phyloP scores from a whole-genome alignment of 1,140 invertebrate species.

The Rhynchophorus ferrugineus region DNA sequence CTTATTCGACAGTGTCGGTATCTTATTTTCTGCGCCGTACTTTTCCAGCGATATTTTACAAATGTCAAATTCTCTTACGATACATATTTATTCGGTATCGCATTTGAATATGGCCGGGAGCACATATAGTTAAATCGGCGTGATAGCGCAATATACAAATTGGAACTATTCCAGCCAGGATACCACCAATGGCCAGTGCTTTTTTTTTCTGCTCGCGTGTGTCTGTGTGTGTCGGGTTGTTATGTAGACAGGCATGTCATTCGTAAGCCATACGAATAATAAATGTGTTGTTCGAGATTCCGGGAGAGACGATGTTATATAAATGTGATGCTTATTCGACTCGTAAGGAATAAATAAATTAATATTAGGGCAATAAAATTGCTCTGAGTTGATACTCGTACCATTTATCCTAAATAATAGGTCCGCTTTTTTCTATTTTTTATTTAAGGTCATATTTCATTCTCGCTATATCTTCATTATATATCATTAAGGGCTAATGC shows the following conservation, averaged over 20 bases:
- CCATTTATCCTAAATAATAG: no score
- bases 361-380: no score
- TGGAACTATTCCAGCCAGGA: slow-evolving; percentile 35
- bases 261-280: slow-evolving; percentile 31
- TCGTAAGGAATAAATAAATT: no score
- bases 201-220: no score
- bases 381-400: no score
- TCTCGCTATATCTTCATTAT: no score
- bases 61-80: not conserved
- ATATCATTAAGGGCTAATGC: no score
- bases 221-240: slow-evolving; percentile 26
- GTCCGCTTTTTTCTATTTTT: no score
- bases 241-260: slow-evolving; percentile 31
- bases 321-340: no score
- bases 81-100: slow-evolving; percentile 28
- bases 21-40: not conserved
- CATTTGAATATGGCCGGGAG: slow-evolving; percentile 22
- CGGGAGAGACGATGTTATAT: slow-evolving; percentile 18
- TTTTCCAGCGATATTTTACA: not conserved
- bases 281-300: slow-evolving; percentile 26
- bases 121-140: slow-evolving; percentile 27
- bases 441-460: no score
- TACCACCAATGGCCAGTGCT: slow-evolving; percentile 10
- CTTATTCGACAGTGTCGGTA: not conserved
- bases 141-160: slow-evolving; percentile 30